Conservation (phyloP, 2,888 invertebrate species). For the Xiphydria camelus region DNA sequence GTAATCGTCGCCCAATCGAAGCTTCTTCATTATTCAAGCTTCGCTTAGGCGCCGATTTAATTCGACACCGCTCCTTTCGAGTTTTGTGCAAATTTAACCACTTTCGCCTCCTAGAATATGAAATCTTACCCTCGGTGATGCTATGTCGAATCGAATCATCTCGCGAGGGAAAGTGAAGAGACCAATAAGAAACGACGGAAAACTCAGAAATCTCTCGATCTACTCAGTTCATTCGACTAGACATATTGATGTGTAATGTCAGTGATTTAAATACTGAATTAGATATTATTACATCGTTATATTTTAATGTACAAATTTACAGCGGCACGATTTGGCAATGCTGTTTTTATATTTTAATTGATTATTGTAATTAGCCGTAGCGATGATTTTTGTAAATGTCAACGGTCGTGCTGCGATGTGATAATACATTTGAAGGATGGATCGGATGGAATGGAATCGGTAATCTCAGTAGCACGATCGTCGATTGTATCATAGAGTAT, state of each 20-base stretch:
- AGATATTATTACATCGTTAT: constrained; percentile 15
- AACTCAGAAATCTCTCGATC: constrained; percentile 25
- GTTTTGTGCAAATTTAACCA: too few relatives aligned
- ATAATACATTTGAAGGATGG: constrained; percentile 40
- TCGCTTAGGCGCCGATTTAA: too few relatives aligned
- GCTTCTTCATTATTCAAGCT: too few relatives aligned
- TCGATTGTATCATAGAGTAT: constrained; percentile 57
- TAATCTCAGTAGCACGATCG: constrained; percentile 57
- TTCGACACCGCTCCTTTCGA: too few relatives aligned
- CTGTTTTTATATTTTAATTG: constrained; percentile 23
- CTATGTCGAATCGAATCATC: constrained; percentile 2
- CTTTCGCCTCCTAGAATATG: background rate
- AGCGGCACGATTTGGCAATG: constrained; percentile 42
- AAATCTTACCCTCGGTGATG: constrained; percentile 1
- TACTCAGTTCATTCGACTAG: constrained; percentile 30
- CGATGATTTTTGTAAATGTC: constrained; percentile 37
- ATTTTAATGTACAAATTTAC: constrained; percentile 43
- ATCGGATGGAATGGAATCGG: too few relatives aligned
- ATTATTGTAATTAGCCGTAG: constrained; percentile 30
- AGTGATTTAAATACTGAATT: constrained; percentile 17
- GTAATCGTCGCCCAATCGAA: too few relatives aligned
- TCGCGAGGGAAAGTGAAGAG: constrained; percentile 11
- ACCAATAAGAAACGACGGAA: constrained; percentile 15
- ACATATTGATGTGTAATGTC: constrained; percentile 26
- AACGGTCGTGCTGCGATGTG: constrained; percentile 32